These are phyloP conservation scores for Nymphalis urticae DNA, from an alignment of 2,888 invertebrate species.

Conservation along the genomic window DNA sequence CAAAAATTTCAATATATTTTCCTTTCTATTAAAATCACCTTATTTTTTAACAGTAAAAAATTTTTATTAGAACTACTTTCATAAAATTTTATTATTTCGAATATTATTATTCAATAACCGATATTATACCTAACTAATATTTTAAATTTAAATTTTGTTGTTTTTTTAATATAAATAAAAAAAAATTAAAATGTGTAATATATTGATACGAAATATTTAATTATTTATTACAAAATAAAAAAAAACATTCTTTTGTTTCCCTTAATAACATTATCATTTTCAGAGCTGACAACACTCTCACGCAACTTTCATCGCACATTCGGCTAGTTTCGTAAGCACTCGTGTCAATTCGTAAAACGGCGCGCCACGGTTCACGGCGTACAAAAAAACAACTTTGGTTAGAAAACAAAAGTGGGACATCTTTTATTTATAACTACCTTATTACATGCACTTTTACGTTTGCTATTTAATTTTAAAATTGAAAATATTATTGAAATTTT, in stretches of 20 bases:
- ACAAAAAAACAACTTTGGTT: constrained; percentile 30
- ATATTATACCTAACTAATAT: too few relatives aligned
- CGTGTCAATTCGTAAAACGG: constrained; percentile 38
- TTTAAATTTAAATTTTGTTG: too few relatives aligned
- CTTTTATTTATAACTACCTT: constrained; percentile 35
- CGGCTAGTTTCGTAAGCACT: constrained; percentile 43
- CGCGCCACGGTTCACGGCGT: constrained; percentile 41
- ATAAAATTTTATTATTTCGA: too few relatives aligned
- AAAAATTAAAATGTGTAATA: too few relatives aligned
- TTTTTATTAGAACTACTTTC: too few relatives aligned
- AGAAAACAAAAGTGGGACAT: constrained; percentile 47
- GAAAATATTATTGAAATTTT: not conserved
- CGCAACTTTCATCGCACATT: constrained; percentile 56
- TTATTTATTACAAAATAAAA: not conserved
- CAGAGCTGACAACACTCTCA: constrained; percentile 46
- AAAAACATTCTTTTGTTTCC: not conserved
- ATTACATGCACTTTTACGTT: constrained; percentile 10
- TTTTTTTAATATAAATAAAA: too few relatives aligned
- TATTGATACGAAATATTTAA: not conserved
- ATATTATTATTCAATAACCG: too few relatives aligned
- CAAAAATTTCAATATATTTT: too few relatives aligned
- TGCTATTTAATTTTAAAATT: not conserved
- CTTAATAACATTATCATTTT: not conserved
- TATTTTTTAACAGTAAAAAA: too few relatives aligned
- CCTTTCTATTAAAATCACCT: too few relatives aligned